phyloP scores from a whole-genome alignment of 2,888 invertebrate genomes.

The Melanostoma mellinum region DNA sequence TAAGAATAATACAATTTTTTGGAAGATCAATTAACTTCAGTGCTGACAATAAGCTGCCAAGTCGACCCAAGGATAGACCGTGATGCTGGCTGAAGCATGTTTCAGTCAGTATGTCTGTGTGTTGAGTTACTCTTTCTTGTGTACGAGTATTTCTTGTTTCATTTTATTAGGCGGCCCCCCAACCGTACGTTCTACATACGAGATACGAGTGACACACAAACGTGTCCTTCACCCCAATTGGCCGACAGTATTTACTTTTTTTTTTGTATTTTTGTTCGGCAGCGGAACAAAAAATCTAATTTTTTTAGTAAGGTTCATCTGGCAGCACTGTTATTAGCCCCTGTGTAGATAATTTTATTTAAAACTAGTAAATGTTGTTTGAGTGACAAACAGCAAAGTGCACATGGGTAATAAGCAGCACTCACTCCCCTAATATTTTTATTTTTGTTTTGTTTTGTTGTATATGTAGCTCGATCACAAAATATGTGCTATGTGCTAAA shows the following conservation, averaged over 20 bases:
- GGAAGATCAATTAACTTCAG: constrained; percentile 40
- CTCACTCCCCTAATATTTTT: background rate
- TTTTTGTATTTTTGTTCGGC: constrained; percentile 40
- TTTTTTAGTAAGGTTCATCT: constrained; percentile 32
- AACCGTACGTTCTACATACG: constrained; percentile 56
- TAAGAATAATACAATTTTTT: constrained; percentile 29
- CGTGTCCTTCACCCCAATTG: constrained; percentile 70
- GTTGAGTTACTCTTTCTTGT: constrained; percentile 40
- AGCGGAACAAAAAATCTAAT: constrained; percentile 46
- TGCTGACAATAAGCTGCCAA: constrained; percentile 15
- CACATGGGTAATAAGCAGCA: background rate
- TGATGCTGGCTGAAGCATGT: constrained; percentile 6
- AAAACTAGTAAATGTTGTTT: constrained; percentile 37
- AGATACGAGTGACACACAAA: constrained; percentile 35
- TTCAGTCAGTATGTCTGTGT: background rate
- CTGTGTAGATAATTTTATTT: constrained; percentile 32
- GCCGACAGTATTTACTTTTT: constrained; percentile 32
- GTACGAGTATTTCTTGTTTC: background rate
- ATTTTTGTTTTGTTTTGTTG: background rate
- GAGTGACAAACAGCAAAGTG: background rate
- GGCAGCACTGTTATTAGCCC: constrained; percentile 42
- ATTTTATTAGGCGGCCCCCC: constrained; percentile 25
- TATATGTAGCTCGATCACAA: background rate
- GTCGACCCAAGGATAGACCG: background rate
- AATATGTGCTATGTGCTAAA: constrained; percentile 1